Evolutionary conservation across 1,140 invertebrate genomes (phyloP).

Genomic region (Lineus longissimus): DNA sequence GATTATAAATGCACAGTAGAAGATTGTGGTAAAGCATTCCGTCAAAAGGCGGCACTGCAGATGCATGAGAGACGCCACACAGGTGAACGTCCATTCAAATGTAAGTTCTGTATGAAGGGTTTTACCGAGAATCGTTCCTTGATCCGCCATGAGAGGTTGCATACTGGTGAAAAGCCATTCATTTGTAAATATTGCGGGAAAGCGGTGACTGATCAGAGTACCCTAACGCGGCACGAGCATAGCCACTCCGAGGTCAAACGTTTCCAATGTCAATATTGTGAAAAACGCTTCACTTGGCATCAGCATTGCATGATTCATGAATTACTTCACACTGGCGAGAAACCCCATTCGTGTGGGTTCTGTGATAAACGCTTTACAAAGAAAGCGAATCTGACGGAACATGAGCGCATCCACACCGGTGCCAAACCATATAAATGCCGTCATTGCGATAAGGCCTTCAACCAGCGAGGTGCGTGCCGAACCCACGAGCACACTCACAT

Average conservation of each 20-base stretch:
- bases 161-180: slow-evolving; percentile 46
- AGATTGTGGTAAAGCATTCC: slow-evolving; percentile 10
- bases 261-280: slow-evolving; percentile 88
- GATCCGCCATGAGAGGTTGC: slow-evolving; percentile 39
- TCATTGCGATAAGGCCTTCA: slow-evolving; percentile 61
- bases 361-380: slow-evolving; percentile 85
- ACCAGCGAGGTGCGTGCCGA: slow-evolving; percentile 4
- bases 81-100: slow-evolving; percentile 13
- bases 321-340: slow-evolving; percentile 44
- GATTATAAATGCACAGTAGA: slow-evolving; percentile 3
- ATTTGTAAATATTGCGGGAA: slow-evolving; percentile 68
- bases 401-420: slow-evolving; percentile 75
- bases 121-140: neutral
- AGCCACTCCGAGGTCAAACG: slow-evolving; percentile 94
- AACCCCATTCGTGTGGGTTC: slow-evolving; percentile 77
- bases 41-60: neutral
- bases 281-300: slow-evolving; percentile 84
- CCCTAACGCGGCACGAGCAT: slow-evolving; percentile 86
- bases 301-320: slow-evolving; percentile 74
- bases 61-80: slow-evolving; percentile 16
- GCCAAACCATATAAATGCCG: slow-evolving; percentile 70
- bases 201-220: slow-evolving; percentile 87
- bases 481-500: slow-evolving; percentile 73
- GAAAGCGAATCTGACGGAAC: slow-evolving; percentile 79
- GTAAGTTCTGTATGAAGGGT: slow-evolving; percentile 12